These are phyloP conservation scores for Ectemnius lituratus DNA, from an alignment of 2,888 invertebrate species.

Conservation along the genomic window DNA sequence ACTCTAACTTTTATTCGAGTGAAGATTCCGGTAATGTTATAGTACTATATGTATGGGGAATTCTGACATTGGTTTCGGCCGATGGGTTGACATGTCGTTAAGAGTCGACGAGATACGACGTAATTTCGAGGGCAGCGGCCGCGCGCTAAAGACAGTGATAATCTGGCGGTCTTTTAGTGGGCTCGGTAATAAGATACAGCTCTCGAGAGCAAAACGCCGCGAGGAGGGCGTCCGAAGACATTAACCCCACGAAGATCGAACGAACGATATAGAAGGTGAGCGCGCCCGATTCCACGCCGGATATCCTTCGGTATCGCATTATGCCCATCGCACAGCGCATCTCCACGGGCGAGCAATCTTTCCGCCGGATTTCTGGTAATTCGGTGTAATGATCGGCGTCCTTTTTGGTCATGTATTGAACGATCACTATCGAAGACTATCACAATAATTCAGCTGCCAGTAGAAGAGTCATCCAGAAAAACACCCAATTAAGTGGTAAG, in stretches of 20 bases:
- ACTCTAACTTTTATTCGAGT: too few species aligned
- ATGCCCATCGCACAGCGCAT: constrained; percentile 35
- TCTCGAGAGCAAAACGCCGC: constrained; percentile 41
- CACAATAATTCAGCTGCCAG: background rate
- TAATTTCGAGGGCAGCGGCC: constrained; percentile 37
- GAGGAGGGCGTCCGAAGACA: constrained; percentile 42
- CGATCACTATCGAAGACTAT: background rate
- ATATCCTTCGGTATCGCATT: constrained; percentile 39
- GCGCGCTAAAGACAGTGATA: constrained; percentile 54
- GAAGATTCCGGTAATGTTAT: too few species aligned
- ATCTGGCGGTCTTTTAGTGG: constrained; percentile 41
- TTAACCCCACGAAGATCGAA: constrained; percentile 43
- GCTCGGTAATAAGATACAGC: constrained; percentile 49
- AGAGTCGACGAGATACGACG: constrained; percentile 45
- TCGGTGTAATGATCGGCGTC: constrained; percentile 38
- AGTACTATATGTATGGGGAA: too few species aligned
- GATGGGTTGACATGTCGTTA: constrained; percentile 53
- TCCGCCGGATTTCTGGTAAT: constrained; percentile 41
- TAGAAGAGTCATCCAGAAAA: background rate
- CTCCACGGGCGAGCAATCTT: constrained; percentile 14
- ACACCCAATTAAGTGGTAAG: background rate
- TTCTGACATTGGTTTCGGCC: too few species aligned
- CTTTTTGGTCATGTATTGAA: background rate
- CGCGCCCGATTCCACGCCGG: constrained; percentile 35
- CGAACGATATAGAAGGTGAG: constrained; percentile 45